Conservation (phyloP, 2,888 invertebrate species). For the Eristalis tenax region DNA sequence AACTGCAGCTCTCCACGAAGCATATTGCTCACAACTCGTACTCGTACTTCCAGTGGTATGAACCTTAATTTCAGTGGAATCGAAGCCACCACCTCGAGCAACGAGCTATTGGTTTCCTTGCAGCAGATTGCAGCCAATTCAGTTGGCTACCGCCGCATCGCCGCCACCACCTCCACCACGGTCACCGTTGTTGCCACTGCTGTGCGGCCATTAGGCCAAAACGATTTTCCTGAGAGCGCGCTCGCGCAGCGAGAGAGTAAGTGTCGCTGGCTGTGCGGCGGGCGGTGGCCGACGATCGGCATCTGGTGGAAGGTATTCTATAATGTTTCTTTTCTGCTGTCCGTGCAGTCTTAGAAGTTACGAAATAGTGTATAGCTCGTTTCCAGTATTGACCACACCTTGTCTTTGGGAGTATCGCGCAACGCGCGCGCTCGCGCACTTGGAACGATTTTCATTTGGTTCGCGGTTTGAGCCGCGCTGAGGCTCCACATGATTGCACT, state of each 20-base stretch:
- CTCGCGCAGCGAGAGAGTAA: slow-evolving; percentile 38
- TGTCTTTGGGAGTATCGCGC: slow-evolving; percentile 14
- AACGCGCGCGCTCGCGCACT: slow-evolving; percentile 51
- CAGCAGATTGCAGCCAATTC: slow-evolving; percentile 65
- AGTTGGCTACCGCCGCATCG: slow-evolving; percentile 49
- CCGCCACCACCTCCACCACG: slow-evolving; percentile 24
- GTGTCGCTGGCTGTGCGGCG: slow-evolving; percentile 63
- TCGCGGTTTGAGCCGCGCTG: slow-evolving; percentile 57
- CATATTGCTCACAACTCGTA: slow-evolving; percentile 56
- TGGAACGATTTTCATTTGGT: slow-evolving; percentile 68
- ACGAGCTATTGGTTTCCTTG: slow-evolving; percentile 63
- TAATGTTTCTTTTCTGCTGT: slow-evolving; percentile 26
- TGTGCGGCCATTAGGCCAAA: slow-evolving; percentile 51
- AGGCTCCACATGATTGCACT: slow-evolving; percentile 71
- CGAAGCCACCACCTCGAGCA: slow-evolving; percentile 61
- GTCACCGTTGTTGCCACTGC: slow-evolving; percentile 13
- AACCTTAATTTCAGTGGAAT: slow-evolving; percentile 65
- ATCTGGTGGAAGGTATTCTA: slow-evolving; percentile 66
- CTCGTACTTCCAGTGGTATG: slow-evolving; percentile 45
- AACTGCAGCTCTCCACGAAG: slow-evolving; percentile 50
- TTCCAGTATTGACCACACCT: slow-evolving; percentile 72
- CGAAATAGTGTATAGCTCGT: slow-evolving; percentile 71
- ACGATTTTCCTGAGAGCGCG: slow-evolving; percentile 62
- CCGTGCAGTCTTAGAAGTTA: slow-evolving; percentile 63
- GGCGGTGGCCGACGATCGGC: slow-evolving; percentile 32